These are phyloP conservation scores for Diphyllodes magnificus DNA, from an alignment of 2,113 vertebrate species.

Conservation along the genomic window DNA sequence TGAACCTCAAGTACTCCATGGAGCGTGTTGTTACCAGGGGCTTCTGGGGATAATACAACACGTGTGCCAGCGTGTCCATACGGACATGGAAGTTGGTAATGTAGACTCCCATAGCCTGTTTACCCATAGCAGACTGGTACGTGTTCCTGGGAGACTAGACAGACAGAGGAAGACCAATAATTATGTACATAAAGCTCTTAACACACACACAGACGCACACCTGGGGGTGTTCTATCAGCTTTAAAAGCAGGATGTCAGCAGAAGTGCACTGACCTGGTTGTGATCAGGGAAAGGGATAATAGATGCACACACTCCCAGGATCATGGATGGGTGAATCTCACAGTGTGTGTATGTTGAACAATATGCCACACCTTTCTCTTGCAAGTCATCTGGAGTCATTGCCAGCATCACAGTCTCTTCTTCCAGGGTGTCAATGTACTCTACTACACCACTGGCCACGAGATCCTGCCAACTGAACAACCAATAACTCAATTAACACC, in stretches of 20 bases:
- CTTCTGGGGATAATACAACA: slow-evolving; percentile 97
- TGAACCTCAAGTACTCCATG: slow-evolving; percentile 96
- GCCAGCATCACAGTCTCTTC: slow-evolving; percentile 98
- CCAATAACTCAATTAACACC: neutral
- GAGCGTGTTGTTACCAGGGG: slow-evolving; percentile 94
- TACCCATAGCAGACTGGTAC: slow-evolving; percentile 98
- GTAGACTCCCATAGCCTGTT: slow-evolving; percentile 99
- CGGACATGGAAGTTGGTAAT: slow-evolving; percentile 98
- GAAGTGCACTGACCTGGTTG: slow-evolving; percentile 85
- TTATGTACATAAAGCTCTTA: neutral
- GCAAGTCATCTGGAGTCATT: slow-evolving; percentile 97
- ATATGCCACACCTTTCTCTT: slow-evolving; percentile 97
- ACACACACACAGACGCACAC: too few relatives aligned
- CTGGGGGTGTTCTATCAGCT: neutral
- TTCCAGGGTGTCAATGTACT: slow-evolving; percentile 96
- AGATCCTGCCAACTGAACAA: slow-evolving; percentile 93
- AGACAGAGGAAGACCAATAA: neutral
- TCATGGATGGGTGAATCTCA: slow-evolving; percentile 98
- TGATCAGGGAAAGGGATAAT: slow-evolving; percentile 99
- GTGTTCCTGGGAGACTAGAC: slow-evolving; percentile 96
- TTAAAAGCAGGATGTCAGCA: neutral
- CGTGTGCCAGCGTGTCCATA: slow-evolving; percentile 96
- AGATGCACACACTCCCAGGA: slow-evolving; percentile 96
- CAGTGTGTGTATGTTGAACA: slow-evolving; percentile 98
- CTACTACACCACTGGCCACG: slow-evolving; percentile 95